Conservation (phyloP, 2,888 invertebrate genomes). For the Cyclophora albipunctata region DNA sequence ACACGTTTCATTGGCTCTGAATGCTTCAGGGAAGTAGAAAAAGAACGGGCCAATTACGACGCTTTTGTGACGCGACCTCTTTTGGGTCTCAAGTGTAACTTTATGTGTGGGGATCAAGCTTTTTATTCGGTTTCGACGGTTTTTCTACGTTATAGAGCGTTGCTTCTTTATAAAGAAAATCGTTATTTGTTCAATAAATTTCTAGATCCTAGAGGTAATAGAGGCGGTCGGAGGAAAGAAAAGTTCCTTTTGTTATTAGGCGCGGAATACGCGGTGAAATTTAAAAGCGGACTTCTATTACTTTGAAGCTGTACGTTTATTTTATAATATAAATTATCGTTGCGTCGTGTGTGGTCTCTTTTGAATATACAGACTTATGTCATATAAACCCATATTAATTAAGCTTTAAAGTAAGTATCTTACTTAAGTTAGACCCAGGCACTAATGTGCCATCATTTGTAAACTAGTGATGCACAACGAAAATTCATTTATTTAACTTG, state of each 20-base stretch:
- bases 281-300: no score
- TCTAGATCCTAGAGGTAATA: not conserved
- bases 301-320: no score
- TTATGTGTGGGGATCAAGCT: constrained; percentile 57
- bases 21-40: constrained; percentile 74
- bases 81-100: constrained; percentile 68
- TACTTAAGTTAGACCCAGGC: no score
- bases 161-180: constrained; percentile 13
- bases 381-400: no score
- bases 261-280: no score
- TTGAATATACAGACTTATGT: no score
- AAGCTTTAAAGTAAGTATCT: no score
- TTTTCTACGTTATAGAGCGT: constrained; percentile 13
- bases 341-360: no score
- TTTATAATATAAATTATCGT: no score
- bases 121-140: constrained; percentile 49
- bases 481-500: no score
- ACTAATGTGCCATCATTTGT: no score
- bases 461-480: no score
- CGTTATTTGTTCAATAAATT: constrained; percentile 6
- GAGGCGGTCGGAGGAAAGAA: not conserved
- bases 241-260: not conserved
- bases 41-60: constrained; percentile 74
- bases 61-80: constrained; percentile 71
- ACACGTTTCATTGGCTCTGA: constrained; percentile 76